phyloP scores from a whole-genome alignment of 2,888 invertebrate species.

The Lysandra coridon region DNA sequence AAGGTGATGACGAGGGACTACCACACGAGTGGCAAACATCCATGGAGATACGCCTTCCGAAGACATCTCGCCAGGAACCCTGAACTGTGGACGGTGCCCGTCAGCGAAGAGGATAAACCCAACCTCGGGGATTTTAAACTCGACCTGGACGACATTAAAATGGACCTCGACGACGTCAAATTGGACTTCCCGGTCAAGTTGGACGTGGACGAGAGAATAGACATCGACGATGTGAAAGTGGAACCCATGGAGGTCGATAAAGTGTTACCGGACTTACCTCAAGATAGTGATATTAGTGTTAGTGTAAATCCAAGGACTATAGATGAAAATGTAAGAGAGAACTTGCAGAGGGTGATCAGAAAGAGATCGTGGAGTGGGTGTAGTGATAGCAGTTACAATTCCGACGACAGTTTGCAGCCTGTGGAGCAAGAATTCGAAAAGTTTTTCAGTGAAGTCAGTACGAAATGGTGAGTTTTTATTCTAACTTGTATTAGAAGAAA shows the following conservation, averaged over 20 bases:
- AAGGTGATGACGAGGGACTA: conserved; percentile 66
- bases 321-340: conserved; percentile 53
- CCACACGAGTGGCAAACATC: conserved; percentile 67
- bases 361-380: conserved; percentile 63
- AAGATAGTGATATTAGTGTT: conserved; percentile 39
- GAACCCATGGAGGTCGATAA: conserved; percentile 44
- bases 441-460: conserved; percentile 70
- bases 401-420: conserved; percentile 66
- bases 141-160: conserved; percentile 38
- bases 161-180: conserved; percentile 40
- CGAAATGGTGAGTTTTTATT: conserved; percentile 65
- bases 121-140: conserved; percentile 40
- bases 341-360: conserved; percentile 47
- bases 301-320: conserved; percentile 62
- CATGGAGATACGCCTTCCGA: conserved; percentile 69
- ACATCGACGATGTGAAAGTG: conserved; percentile 39
- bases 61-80: conserved; percentile 59
- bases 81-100: conserved; percentile 55
- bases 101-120: conserved; percentile 38
- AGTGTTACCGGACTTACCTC: conserved; percentile 43
- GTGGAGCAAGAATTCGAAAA: conserved; percentile 69
- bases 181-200: conserved; percentile 37
- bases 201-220: conserved; percentile 38
- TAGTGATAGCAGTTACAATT: conserved; percentile 66
- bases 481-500: neutral